Conservation (phyloP, 2,888 invertebrate species). For the Troides helena region DNA sequence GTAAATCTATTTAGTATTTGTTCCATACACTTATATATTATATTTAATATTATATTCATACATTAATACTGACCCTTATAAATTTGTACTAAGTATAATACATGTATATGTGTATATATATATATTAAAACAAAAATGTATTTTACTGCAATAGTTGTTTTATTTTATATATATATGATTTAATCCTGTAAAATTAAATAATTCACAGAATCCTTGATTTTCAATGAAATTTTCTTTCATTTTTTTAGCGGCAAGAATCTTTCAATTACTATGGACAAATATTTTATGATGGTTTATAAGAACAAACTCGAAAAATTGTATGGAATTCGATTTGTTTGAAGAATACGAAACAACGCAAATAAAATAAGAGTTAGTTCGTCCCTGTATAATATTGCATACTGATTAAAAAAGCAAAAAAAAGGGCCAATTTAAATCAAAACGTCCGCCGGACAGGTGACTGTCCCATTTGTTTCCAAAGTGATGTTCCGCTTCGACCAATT, state of each 20-base stretch:
- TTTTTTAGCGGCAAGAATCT: too few relatives aligned
- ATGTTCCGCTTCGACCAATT: constrained; percentile 63
- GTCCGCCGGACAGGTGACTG: constrained; percentile 49
- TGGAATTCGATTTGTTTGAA: neutral
- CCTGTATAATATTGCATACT: neutral
- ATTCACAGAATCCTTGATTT: too few relatives aligned
- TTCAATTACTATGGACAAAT: neutral
- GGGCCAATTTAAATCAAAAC: constrained; percentile 23
- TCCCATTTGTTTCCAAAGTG: constrained; percentile 52
- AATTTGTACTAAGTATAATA: too few relatives aligned
- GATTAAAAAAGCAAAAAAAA: constrained; percentile 2
- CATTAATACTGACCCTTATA: too few relatives aligned
- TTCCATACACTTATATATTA: too few relatives aligned
- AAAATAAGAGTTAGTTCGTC: neutral
- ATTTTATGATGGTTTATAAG: neutral
- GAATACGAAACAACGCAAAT: neutral
- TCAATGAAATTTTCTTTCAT: too few relatives aligned
- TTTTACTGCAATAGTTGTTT: too few relatives aligned
- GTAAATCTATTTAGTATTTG: neutral
- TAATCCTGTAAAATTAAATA: too few relatives aligned
- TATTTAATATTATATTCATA: too few relatives aligned
- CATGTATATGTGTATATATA: too few relatives aligned
- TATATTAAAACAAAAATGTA: too few relatives aligned
- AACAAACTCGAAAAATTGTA: neutral
- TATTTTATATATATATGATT: too few relatives aligned